These are phyloP conservation scores for Uloborus diversus DNA, from an alignment of 1,140 invertebrate genomes.

Conservation along the genomic window DNA sequence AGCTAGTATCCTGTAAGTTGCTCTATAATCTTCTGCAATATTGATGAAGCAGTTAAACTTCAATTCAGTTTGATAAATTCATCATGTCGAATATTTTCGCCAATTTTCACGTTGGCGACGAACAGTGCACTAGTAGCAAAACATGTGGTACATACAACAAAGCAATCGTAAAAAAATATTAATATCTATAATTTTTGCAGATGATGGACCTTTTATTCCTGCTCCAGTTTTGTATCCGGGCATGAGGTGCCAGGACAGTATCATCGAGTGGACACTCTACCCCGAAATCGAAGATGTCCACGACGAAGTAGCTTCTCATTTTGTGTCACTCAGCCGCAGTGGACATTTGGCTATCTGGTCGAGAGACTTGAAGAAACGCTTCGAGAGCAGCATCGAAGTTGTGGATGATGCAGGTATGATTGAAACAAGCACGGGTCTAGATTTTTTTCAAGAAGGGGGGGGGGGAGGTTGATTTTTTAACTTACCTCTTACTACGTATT, in stretches of 20 bases:
- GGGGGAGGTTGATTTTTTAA: no score
- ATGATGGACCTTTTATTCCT: not conserved
- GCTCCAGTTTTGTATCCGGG: not conserved
- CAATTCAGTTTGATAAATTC: no score
- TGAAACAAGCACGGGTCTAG: not conserved
- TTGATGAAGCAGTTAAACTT: no score
- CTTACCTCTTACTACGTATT: no score
- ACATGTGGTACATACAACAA: no score
- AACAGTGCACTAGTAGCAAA: no score
- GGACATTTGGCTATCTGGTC: slow-evolving; percentile 11
- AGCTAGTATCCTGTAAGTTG: no score
- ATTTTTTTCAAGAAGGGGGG: not conserved
- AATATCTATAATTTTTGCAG: no score
- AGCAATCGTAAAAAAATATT: no score
- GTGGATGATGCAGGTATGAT: not conserved
- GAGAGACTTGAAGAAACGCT: slow-evolving; percentile 13
- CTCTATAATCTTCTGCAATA: no score
- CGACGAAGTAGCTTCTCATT: slow-evolving; percentile 8
- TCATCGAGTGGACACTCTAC: slow-evolving; percentile 25
- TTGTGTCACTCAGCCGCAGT: slow-evolving; percentile 13
- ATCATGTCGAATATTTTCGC: no score
- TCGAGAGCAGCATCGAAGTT: slow-evolving; percentile 16
- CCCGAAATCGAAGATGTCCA: not conserved
- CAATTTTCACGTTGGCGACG: no score
- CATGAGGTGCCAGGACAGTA: slow-evolving; percentile 23